Conservation (phyloP, 2,797 vertebrate species). For the Paramormyrops hopkinsi region DNA sequence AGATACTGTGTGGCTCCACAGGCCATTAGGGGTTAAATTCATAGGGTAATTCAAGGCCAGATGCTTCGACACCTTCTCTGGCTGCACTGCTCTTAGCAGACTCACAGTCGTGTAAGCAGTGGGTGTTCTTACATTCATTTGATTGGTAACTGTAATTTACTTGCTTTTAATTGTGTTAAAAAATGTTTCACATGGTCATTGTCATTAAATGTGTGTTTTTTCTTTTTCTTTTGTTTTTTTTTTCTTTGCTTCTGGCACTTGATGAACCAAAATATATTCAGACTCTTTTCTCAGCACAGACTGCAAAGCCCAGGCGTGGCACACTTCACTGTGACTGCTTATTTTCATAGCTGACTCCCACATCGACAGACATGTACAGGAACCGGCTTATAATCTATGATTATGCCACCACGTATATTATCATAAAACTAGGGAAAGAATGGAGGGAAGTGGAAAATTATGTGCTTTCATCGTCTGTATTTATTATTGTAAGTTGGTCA, state of each 20-base stretch:
- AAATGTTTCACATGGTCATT: neutral
- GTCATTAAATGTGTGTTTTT: neutral
- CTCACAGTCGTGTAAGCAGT: conserved; percentile 1
- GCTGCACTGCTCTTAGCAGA: neutral
- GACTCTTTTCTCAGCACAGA: neutral
- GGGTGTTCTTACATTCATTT: conserved; percentile 12
- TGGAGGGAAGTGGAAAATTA: neutral
- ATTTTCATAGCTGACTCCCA: neutral
- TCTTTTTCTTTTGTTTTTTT: neutral
- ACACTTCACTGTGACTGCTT: neutral
- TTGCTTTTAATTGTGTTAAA: conserved; percentile 2
- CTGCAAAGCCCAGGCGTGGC: neutral
- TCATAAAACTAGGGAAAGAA: neutral
- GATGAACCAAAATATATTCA: conserved; percentile 9
- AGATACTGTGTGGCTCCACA: neutral
- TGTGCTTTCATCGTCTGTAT: neutral
- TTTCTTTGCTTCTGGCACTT: neutral
- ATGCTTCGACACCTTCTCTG: neutral
- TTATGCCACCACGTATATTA: neutral
- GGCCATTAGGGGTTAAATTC: conserved; percentile 3
- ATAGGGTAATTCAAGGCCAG: neutral
- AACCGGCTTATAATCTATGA: neutral
- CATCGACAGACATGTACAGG: neutral
- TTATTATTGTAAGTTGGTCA: neutral
- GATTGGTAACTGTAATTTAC: neutral